These are phyloP conservation scores for Myoxocephalus aenaeus DNA, from an alignment of 2,797 vertebrate species.

Conservation along the genomic window DNA sequence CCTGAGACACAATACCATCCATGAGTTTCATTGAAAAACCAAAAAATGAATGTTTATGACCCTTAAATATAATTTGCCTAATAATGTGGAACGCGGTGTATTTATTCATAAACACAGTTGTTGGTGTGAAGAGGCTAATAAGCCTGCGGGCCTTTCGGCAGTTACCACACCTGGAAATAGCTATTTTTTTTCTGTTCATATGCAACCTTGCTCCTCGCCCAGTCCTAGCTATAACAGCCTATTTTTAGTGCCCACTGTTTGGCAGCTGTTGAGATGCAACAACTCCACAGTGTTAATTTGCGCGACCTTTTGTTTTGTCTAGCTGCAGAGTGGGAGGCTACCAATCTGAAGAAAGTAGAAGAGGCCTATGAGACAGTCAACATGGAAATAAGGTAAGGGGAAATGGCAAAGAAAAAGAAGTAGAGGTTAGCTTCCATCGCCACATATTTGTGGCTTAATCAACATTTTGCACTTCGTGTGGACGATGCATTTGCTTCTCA, in stretches of 20 bases:
- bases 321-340: conserved; percentile 76
- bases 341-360: conserved; percentile 78
- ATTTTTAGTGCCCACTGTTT: conserved; percentile 66
- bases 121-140: conserved; percentile 63
- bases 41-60: no score
- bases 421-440: conserved; percentile 16
- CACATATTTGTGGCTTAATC: conserved; percentile 26
- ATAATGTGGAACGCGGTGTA: no score
- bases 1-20: no score
- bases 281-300: conserved; percentile 66
- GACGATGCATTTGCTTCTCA: conserved; percentile 43
- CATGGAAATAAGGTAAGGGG: conserved; percentile 79
- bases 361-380: conserved; percentile 77
- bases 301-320: conserved; percentile 78
- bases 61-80: no score
- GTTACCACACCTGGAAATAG: conserved; percentile 66
- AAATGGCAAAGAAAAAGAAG: conserved; percentile 22
- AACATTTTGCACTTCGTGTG: conserved; percentile 21
- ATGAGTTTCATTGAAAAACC: no score
- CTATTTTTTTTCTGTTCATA: conserved; percentile 50
- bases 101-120: conserved; percentile 52
- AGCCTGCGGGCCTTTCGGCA: conserved; percentile 39
- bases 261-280: conserved; percentile 62
- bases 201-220: conserved; percentile 43
- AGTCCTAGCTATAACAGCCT: conserved; percentile 53